Percentiles rank a stretch among this genome's conserved stretches.
phyloP scores from a whole-genome alignment of 2,888 invertebrate genomes.

The Hyposoter didymator region DNA sequence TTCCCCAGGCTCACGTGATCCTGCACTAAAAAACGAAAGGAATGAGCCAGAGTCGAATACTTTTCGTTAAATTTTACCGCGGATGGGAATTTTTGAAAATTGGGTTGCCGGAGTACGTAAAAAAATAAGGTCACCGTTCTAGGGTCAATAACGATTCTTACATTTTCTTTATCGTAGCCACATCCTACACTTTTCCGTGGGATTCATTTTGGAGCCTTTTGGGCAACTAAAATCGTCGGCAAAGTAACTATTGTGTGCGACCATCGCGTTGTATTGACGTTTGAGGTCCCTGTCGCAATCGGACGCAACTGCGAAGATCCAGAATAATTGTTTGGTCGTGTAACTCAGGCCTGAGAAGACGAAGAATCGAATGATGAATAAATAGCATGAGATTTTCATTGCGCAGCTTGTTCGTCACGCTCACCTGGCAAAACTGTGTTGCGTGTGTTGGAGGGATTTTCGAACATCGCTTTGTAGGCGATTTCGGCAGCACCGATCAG shows the following conservation, averaged over 20 bases:
- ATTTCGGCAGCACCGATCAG: conserved; percentile 68
- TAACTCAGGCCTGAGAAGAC: conserved; percentile 58
- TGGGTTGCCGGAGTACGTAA: too few relatives aligned
- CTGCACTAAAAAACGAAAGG: too few relatives aligned
- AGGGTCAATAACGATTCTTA: too few relatives aligned
- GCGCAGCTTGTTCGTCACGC: neutral
- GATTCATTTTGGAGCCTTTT: conserved; percentile 62
- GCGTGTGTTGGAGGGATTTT: conserved; percentile 20
- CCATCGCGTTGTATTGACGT: conserved; percentile 66
- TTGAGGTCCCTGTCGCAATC: conserved; percentile 65
- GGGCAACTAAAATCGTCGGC: conserved; percentile 65
- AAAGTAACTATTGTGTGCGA: conserved; percentile 64
- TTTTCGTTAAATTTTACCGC: too few relatives aligned
- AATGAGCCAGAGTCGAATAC: too few relatives aligned
- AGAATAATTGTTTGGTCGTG: conserved; percentile 67
- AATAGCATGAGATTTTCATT: neutral
- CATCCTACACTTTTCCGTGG: conserved; percentile 63
- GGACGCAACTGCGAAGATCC: conserved; percentile 63
- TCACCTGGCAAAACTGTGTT: conserved; percentile 61
- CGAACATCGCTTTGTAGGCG: conserved; percentile 65
- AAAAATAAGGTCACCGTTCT: too few relatives aligned
- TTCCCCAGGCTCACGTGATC: too few relatives aligned
- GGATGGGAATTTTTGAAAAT: too few relatives aligned
- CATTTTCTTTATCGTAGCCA: conserved; percentile 54
- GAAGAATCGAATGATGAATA: neutral